Conservation (phyloP, 2,888 invertebrate species). For the Punctoribates punctum region DNA sequence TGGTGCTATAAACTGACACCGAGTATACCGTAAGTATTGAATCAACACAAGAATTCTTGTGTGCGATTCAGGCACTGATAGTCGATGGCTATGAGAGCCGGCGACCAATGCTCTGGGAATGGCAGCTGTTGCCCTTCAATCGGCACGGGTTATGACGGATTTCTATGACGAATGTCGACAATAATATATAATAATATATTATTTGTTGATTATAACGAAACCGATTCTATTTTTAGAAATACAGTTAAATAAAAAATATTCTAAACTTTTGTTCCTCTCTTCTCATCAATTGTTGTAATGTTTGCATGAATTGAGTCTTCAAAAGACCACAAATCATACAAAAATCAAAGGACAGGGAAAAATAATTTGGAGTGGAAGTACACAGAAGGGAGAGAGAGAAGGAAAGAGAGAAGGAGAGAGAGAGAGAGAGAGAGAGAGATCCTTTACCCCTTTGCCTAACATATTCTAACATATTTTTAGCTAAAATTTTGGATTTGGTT, state of each 20-base stretch:
- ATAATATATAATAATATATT: slow-evolving; percentile 3
- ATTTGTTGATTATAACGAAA: slow-evolving; percentile 1
- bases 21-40: slow-evolving; percentile 16
- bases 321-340: background rate
- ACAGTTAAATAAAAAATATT: background rate
- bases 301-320: slow-evolving; percentile 22
- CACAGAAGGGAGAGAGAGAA: background rate
- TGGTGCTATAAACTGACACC: slow-evolving; percentile 11
- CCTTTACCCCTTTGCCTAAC: slow-evolving; percentile 24
- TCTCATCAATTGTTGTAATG: background rate
- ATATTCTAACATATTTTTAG: slow-evolving; percentile 1
- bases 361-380: too few species aligned
- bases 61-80: background rate
- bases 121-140: slow-evolving; percentile 36
- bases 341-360: background rate
- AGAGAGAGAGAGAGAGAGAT: background rate
- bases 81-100: background rate
- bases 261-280: background rate
- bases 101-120: background rate
- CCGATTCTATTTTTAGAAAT: slow-evolving; percentile 17
- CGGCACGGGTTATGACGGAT: background rate
- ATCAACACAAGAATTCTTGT: slow-evolving; percentile 10
- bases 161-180: slow-evolving; percentile 19
- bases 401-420: background rate
- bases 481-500: slow-evolving; percentile 27